These are phyloP conservation scores for Struthio camelus DNA, from an alignment of 2,113 vertebrate species.

Conservation along the genomic window DNA sequence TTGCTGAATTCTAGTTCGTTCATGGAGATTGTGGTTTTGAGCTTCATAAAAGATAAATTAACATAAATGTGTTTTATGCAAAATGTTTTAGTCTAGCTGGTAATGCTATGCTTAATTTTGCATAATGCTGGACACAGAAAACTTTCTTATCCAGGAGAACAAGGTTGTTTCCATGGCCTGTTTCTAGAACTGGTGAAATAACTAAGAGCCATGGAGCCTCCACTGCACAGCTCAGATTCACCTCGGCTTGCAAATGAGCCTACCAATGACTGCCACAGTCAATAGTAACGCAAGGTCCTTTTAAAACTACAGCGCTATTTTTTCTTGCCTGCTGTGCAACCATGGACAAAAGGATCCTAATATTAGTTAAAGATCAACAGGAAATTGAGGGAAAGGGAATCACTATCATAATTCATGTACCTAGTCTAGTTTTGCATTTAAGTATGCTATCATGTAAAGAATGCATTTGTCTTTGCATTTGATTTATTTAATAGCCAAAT, in stretches of 20 bases:
- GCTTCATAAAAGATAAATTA: background rate
- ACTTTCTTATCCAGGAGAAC: background rate
- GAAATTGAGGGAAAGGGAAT: background rate
- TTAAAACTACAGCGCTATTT: background rate
- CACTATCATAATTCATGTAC: background rate
- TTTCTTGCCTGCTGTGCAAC: background rate
- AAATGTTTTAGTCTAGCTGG: background rate
- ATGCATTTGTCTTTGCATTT: rapidly evolving
- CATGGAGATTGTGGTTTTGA: background rate
- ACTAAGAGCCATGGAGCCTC: background rate
- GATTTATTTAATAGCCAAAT: background rate
- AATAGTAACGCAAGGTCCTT: background rate
- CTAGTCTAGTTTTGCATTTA: background rate
- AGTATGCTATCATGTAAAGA: background rate
- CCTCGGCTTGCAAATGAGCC: background rate
- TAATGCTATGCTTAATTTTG: background rate
- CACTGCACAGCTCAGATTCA: background rate
- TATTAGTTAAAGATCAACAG: background rate
- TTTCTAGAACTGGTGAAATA: background rate
- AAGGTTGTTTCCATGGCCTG: background rate
- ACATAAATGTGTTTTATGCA: background rate
- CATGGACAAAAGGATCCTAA: background rate
- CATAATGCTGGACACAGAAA: background rate
- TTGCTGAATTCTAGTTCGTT: background rate
- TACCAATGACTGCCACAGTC: background rate